Conservation (phyloP, 2,797 vertebrate species). For the Spinus olivaceus region DNA sequence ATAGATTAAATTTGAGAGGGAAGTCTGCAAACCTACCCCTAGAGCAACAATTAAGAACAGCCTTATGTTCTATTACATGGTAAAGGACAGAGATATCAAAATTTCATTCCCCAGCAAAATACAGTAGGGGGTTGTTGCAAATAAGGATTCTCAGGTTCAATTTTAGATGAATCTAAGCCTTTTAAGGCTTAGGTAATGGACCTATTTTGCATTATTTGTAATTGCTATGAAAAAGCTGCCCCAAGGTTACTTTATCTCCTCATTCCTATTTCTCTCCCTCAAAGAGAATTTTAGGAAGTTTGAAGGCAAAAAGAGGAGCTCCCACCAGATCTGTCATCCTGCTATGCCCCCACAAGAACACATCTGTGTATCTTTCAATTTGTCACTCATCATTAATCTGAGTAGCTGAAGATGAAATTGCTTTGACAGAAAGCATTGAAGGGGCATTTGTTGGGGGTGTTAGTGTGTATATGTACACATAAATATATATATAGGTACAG, state of each 20-base stretch:
- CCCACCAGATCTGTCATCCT: background rate
- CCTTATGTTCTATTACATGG: background rate
- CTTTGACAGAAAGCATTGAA: background rate
- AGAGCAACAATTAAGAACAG: slow-evolving; percentile 14
- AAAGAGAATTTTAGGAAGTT: background rate
- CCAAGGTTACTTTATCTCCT: background rate
- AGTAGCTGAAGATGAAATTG: background rate
- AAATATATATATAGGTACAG: background rate
- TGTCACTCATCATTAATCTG: background rate
- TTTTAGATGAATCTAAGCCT: background rate
- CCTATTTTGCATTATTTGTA: background rate
- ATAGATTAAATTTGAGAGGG: background rate
- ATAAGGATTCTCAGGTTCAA: background rate
- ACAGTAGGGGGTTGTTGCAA: background rate
- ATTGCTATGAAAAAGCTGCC: background rate
- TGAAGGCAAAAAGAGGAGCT: background rate
- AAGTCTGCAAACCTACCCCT: background rate
- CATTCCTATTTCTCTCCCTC: background rate
- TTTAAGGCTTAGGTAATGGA: background rate
- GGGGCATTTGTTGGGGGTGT: background rate
- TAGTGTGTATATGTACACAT: background rate
- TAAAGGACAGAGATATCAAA: background rate
- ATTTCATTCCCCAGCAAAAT: background rate
- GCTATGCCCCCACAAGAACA: background rate
- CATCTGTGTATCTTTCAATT: background rate